Conservation (phyloP, 2,113 vertebrate genomes). For the Elephantulus edwardii region DNA sequence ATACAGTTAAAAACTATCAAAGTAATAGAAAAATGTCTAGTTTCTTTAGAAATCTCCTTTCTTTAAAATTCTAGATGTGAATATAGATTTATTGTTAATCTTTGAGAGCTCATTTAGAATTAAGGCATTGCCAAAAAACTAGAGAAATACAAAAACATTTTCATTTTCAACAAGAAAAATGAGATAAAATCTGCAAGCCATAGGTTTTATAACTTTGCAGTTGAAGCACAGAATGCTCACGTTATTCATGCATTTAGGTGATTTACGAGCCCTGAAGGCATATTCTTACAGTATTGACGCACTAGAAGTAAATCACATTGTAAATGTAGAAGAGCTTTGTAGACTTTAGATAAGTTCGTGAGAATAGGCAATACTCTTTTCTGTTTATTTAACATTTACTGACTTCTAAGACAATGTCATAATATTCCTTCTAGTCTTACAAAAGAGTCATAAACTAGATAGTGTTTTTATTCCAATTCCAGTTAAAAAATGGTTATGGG, state of each 20-base stretch:
- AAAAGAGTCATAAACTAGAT: not conserved
- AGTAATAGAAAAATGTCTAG: not conserved
- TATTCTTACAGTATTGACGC: not conserved
- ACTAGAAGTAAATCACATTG: not conserved
- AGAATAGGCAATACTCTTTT: slow-evolving; percentile 1
- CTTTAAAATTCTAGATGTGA: not conserved
- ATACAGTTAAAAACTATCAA: not conserved
- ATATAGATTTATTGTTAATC: not conserved
- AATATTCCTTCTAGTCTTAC: not conserved
- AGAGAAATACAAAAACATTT: not conserved
- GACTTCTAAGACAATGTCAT: not conserved
- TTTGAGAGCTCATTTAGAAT: not conserved
- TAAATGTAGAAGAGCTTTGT: not conserved
- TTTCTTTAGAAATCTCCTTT: not conserved
- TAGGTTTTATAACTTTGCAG: not conserved
- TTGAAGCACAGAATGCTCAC: slow-evolving; percentile 8
- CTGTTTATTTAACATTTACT: slow-evolving; percentile 30
- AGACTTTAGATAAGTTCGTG: not conserved
- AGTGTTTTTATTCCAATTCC: not conserved
- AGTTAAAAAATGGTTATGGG: not conserved
- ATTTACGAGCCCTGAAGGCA: slow-evolving; percentile 1
- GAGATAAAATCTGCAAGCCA: slow-evolving; percentile 20
- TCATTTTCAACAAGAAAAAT: not conserved
- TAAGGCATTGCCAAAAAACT: not conserved
- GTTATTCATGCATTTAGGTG: not conserved